Percentiles rank a stretch among this genome's conserved stretches.
phyloP scores from a whole-genome alignment of 2,888 invertebrate genomes.

The Polia nebulosa region DNA sequence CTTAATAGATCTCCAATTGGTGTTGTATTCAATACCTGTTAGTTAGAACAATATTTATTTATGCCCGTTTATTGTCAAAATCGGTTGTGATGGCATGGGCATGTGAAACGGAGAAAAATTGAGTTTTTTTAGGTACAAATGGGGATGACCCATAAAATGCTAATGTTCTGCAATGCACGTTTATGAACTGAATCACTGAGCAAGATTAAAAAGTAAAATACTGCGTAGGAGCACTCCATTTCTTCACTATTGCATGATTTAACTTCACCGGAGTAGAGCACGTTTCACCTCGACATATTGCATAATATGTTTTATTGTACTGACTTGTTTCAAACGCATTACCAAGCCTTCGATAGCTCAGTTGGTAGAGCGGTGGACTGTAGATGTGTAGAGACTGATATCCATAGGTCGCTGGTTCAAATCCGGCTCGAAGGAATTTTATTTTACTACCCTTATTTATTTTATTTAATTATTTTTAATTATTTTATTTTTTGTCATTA shows the following conservation, averaged over 20 bases:
- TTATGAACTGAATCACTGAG: background rate
- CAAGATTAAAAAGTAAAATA: background rate
- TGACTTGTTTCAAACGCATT: conserved; percentile 38
- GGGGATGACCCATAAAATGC: background rate
- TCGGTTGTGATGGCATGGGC: too few relatives aligned
- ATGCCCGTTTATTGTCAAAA: too few relatives aligned
- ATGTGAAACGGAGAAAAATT: too few relatives aligned
- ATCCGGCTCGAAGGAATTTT: conserved; percentile 91
- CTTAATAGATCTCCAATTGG: too few relatives aligned
- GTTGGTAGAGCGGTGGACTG: conserved; percentile 90
- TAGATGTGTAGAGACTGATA: conserved; percentile 76
- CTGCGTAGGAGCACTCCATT: conserved; percentile 20
- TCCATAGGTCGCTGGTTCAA: conserved; percentile 92
- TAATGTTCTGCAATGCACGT: background rate
- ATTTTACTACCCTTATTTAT: conserved; percentile 49
- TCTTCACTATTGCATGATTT: conserved; percentile 15
- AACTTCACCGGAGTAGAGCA: conserved; percentile 19
- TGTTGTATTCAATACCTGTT: too few relatives aligned
- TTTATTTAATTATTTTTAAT: background rate
- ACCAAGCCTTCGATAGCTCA: conserved; percentile 67
- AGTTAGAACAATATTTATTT: too few relatives aligned
- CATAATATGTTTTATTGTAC: conserved; percentile 19
- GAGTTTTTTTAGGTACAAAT: too few relatives aligned
- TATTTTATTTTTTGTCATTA: background rate
- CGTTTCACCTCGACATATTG: conserved; percentile 31